Conservation (phyloP, 2,888 invertebrate genomes). For the Tenodera sinensis region DNA sequence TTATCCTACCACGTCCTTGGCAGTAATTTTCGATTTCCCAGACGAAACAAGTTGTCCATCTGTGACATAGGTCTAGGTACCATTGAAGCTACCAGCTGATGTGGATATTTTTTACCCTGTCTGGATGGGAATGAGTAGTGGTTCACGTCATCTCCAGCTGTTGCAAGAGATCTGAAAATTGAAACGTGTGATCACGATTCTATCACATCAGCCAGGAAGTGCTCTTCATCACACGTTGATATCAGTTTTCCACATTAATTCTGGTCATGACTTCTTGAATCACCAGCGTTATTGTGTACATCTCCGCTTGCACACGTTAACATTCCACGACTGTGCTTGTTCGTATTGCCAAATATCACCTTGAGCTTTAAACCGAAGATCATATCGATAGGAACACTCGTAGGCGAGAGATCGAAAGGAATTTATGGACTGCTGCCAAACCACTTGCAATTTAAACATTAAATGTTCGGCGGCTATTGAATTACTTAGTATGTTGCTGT, state of each 20-base stretch:
- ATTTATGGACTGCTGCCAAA: not conserved
- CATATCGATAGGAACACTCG: not conserved
- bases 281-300: not conserved
- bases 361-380: not conserved
- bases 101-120: no score
- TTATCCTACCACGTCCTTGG: no score
- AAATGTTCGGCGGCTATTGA: not conserved
- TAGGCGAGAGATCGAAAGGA: not conserved
- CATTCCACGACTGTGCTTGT: not conserved
- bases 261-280: not conserved
- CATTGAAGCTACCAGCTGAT: no score
- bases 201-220: no score
- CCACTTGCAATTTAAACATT: not conserved
- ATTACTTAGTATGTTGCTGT: not conserved
- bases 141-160: no score
- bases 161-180: no score
- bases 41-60: no score
- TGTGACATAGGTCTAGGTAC: no score
- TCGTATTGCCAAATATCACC: not conserved
- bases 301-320: not conserved
- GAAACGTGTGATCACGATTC: no score
- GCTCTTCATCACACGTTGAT: not conserved
- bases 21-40: no score
- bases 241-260: not conserved
- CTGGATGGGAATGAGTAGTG: no score